Percentiles rank a stretch among this genome's conserved stretches.
Evolutionary conservation across 2,113 vertebrate species (phyloP).

Genomic region (human): DNA sequence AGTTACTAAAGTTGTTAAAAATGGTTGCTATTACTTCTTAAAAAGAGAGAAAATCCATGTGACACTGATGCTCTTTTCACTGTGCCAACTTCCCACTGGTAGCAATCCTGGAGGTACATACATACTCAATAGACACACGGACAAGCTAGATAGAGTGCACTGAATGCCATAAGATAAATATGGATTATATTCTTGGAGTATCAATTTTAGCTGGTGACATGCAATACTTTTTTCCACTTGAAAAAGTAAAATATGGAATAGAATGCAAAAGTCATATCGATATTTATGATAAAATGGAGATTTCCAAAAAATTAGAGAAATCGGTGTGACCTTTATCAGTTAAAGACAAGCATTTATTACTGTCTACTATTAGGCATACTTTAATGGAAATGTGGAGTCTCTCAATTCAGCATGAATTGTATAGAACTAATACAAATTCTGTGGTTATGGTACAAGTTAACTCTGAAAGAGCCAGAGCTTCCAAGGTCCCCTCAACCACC

Average conservation of each 20-base stretch:
- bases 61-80: not conserved
- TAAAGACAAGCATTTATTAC: not conserved
- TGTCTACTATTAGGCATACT: not conserved
- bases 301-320: slow-evolving; percentile 2
- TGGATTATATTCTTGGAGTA: not conserved
- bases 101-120: not conserved
- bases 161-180: not conserved
- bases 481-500: not conserved
- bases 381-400: not conserved
- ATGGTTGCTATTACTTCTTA: not conserved
- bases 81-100: not conserved
- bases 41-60: not conserved
- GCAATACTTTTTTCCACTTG: not conserved
- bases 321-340: not conserved
- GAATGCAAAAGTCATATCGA: not conserved
- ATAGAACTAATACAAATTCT: not conserved
- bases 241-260: not conserved
- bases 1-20: slow-evolving; percentile 24
- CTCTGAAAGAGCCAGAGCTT: not conserved
- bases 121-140: not conserved
- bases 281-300: not conserved
- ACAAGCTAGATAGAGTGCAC: not conserved
- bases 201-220: not conserved
- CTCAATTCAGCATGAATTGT: not conserved
- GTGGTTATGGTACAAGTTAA: not conserved